phyloP scores from a whole-genome alignment of 2,888 invertebrate species.

The Heliconius ismenius region DNA sequence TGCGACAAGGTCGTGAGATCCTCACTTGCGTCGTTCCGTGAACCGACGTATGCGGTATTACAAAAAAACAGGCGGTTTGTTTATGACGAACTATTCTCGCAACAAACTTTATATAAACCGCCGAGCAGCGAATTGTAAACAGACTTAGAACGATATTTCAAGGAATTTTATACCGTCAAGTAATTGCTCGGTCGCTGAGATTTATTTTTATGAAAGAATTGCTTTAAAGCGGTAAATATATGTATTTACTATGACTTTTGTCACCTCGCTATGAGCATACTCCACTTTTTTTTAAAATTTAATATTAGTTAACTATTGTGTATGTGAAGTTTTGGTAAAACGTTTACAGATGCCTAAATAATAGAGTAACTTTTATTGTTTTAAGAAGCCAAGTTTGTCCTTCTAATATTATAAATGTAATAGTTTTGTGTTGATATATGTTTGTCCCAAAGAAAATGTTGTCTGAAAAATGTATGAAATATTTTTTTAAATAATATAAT shows the following conservation, averaged over 20 bases:
- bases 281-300: neutral
- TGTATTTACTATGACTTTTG: neutral
- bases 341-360: neutral
- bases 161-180: conserved; percentile 33
- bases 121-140: conserved; percentile 30
- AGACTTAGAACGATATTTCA: conserved; percentile 23
- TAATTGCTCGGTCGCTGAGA: conserved; percentile 4
- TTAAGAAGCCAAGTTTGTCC: neutral
- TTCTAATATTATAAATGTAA: too few species aligned
- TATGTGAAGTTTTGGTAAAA: neutral
- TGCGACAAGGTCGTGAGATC: conserved; percentile 31
- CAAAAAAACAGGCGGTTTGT: conserved; percentile 30
- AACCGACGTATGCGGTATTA: conserved; percentile 32
- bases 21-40: conserved; percentile 25
- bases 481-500: neutral
- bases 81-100: conserved; percentile 39
- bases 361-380: neutral
- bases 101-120: conserved; percentile 29
- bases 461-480: neutral
- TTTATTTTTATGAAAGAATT: neutral
- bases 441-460: neutral
- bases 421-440: too few species aligned
- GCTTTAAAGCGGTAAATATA: neutral
- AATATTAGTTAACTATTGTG: neutral
- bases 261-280: neutral